Evolutionary conservation across 2,888 invertebrate species (phyloP), one percentile per base, ranked within the genome.

Genomic region (Pyrrhosoma nymphula): DNA sequence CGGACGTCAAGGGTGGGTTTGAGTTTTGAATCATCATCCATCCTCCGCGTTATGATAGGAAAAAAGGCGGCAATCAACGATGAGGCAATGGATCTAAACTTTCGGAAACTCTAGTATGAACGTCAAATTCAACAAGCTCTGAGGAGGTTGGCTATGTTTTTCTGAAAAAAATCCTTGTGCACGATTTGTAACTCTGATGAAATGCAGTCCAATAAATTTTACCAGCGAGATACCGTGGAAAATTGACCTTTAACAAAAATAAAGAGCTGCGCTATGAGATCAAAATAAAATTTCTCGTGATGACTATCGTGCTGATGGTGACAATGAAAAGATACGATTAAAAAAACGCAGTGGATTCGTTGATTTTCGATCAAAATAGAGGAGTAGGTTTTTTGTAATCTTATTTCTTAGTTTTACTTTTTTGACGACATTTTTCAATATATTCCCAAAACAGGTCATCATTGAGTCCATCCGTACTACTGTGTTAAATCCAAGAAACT

Each of bases 171-270:
- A 69, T n/a, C 69, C 69, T 12, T n/a, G 69, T 12, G n/a, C n/a
- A 69, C n/a, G 69, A n/a, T n/a, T 12, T 69, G 6, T n/a, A n/a
- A 8, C n/a, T n/a, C n/a, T 69, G 69, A n/a, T 69, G 69, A 69
- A 69, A 69, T 23, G n/a, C 69, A 69, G n/a, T 69, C 69, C 69
- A n/a, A 69, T 69, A 69, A 69, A 69, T 69, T 69, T 69, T n/a
- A 0, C n/a, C n/a, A n/a, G 26, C n/a, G n/a, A 69, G 69, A 69
- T 69, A 10, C 20, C 69, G n/a, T 69, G 69, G n/a, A 69, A 69
- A 69, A 12, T 12, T 69, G 69, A 69, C 69, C 69, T 69, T 69
- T 69, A 26, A 4, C 69, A 69, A n/a, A n/a, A 20, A 60, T 60
- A 60, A n/a, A 69, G 69, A 69, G n/a, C 69, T 4, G n/a, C 20